Evolutionary conservation across 1,140 invertebrate genomes (phyloP), one percentile per base, ranked within the genome.

Genomic region (Drosophila repleta): DNA sequence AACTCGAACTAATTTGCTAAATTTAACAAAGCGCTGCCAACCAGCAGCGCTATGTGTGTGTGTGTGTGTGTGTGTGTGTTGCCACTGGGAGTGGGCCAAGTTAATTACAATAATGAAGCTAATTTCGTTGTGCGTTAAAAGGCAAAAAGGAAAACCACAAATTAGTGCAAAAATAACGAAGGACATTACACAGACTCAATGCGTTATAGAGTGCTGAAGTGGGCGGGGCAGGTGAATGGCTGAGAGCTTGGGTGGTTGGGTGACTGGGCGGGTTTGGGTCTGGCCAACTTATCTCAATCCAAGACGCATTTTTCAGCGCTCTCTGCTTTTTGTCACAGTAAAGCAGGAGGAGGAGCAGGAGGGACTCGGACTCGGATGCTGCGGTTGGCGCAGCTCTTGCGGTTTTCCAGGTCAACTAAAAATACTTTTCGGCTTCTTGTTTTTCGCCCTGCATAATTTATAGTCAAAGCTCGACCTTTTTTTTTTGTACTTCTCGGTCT

Each of bases 31-130:
- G 51, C 60, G 45, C 43, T 26, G 26, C 37, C 39, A 58, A 6
- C 41, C 35, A 21, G 15, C 49, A 32, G 17, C 49, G 17, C 49
- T 51, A 13, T 51, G 24, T 15, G 46, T 49, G 21, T 15, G 46
- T 49, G 21, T 26, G 24, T 29, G 15, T 51, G 46, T 29, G 11
- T 15, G 21, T 21, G 5, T 55, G 20, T n/a, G 26, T 61, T 46
- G 29, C 43, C 61, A 29, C 29, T 45, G 56, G 56, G 24, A 49
- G 13, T 37, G 35, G 35, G 57, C 43, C 57, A 82, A 82, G 79
- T 82, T 82, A 82, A 82, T 82, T 82, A 82, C 74, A 77, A 82
- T 82, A 82, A 82, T 82, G 74, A 82, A 82, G 79, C 79, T 74
- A 82, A 82, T 82, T 82, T 78, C 46, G 74, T 72, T 67, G 64